Evolutionary conservation across 2,797 vertebrate species (phyloP), one percentile per base, ranked within the genome.

Genomic region (Lacerta agilis): DNA sequence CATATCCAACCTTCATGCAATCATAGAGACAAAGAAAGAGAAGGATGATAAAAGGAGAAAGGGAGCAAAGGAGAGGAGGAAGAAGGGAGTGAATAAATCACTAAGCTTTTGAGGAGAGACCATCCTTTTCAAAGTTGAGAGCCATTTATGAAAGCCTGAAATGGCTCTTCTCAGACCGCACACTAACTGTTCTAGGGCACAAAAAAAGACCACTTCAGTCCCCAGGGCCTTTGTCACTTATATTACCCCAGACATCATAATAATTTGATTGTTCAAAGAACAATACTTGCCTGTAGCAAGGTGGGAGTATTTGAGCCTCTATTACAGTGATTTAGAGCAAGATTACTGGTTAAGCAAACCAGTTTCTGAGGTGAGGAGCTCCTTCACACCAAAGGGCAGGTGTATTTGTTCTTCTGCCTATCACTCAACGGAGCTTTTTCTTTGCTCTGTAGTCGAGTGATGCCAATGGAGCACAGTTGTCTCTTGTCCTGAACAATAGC

Each of bases 241-340:
- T 72, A 41, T 79, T 72, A 58, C 49, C 67, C 17, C 23, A 45
- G 55, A 18, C 55, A 72, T 83, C 73, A 83, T 18, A 45, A 71
- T 73, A 84, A 83, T 79, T 73, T 79, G 76, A 64, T 61, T 61
- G 66, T 64, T 73, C 73, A 61, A 73, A 88, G 76, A 84, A 73
- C 66, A 73, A 61, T 61, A 78, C 61, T 55, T 66, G 18, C 76
- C 87, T 79, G 43, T 23, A 4, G 18, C 43, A 43, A 84, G 79
- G 36, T 41, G 79, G 45, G 36, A 72, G 43, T 25, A 45, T 73
- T 43, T 71, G 66, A 71, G 49, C 23, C 11, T 64, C 27, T 27
- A 84, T 33, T 77, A 82, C 73, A 71, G 61, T 55, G n/a, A 78
- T 69, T 81, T 49, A 38, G 41, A 55, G n/a, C 29, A 76, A 61